Evolutionary conservation across 1,140 invertebrate genomes (phyloP).

Genomic region (Colletes gigas): DNA sequence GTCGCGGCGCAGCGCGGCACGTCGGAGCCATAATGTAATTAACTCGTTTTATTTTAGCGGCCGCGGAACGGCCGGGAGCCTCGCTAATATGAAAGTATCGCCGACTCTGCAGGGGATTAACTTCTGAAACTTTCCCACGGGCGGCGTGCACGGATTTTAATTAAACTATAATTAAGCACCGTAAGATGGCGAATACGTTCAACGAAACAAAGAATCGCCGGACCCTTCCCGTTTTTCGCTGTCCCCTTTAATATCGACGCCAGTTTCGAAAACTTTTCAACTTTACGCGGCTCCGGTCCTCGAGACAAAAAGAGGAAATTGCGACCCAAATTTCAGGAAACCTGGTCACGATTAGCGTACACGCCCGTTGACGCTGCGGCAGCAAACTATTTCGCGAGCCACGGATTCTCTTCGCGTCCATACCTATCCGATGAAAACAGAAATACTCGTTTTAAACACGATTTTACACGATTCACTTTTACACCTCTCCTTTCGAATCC

Average conservation of each 20-base stretch:
- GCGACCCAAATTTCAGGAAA: too few relatives aligned
- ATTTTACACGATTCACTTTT: too few relatives aligned
- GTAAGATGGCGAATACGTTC: conserved; percentile 46
- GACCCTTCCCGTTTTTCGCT: neutral
- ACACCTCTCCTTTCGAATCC: too few relatives aligned
- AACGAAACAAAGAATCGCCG: conserved; percentile 58
- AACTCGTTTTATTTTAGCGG: conserved; percentile 61
- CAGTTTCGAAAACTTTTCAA: neutral
- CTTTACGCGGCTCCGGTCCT: neutral
- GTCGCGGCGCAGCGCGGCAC: conserved; percentile 10
- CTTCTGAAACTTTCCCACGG: conserved; percentile 68
- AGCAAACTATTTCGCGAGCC: too few relatives aligned
- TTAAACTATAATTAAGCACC: conserved; percentile 70
- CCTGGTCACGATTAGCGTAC: too few relatives aligned
- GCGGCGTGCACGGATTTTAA: conserved; percentile 64
- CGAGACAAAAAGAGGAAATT: too few relatives aligned
- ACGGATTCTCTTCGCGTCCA: too few relatives aligned
- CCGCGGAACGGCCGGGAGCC: conserved; percentile 42
- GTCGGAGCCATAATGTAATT: conserved; percentile 63
- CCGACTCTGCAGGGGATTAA: conserved; percentile 63
- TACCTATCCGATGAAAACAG: too few relatives aligned
- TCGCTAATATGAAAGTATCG: conserved; percentile 70
- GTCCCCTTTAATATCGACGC: neutral
- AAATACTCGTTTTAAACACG: too few relatives aligned
- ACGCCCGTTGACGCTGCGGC: too few relatives aligned